These are phyloP conservation scores for Gibbula magus DNA, from an alignment of 2,888 invertebrate genomes.

Conservation along the genomic window DNA sequence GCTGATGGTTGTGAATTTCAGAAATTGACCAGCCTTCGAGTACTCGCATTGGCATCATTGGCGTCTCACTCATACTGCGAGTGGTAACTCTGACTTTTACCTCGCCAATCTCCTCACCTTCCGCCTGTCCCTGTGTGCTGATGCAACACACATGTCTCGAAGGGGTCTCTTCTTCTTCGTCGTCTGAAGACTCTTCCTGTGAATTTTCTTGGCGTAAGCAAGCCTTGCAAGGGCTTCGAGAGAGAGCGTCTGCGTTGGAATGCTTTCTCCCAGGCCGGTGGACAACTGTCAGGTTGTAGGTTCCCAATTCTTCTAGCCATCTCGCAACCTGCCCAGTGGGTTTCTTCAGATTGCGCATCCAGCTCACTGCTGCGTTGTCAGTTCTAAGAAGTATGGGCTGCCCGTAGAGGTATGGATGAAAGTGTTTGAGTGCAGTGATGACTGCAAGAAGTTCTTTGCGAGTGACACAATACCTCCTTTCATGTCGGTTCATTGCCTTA, in stretches of 20 bases:
- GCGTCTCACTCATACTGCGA: no score
- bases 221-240: constrained; percentile 11
- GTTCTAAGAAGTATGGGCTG: constrained; percentile 33
- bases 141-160: no score
- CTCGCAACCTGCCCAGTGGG: constrained; percentile 36
- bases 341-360: constrained; percentile 37
- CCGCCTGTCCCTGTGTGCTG: no score
- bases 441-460: constrained; percentile 25
- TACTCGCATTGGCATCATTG: no score
- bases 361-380: constrained; percentile 40
- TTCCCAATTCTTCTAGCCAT: constrained; percentile 33
- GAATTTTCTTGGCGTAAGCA: constrained; percentile 7
- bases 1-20: no score
- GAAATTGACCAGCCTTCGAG: no score
- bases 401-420: constrained; percentile 39
- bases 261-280: constrained; percentile 30
- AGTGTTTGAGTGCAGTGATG: constrained; percentile 7
- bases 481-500: constrained; percentile 7
- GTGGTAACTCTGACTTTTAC: no score
- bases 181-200: background rate
- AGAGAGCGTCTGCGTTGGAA: constrained; percentile 30
- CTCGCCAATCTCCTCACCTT: no score
- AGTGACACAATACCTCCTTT: constrained; percentile 14
- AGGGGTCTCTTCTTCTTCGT: background rate
- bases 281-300: constrained; percentile 14